Evolutionary conservation across 1,140 invertebrate genomes (phyloP).

Genomic region (Solenopsis invicta): DNA sequence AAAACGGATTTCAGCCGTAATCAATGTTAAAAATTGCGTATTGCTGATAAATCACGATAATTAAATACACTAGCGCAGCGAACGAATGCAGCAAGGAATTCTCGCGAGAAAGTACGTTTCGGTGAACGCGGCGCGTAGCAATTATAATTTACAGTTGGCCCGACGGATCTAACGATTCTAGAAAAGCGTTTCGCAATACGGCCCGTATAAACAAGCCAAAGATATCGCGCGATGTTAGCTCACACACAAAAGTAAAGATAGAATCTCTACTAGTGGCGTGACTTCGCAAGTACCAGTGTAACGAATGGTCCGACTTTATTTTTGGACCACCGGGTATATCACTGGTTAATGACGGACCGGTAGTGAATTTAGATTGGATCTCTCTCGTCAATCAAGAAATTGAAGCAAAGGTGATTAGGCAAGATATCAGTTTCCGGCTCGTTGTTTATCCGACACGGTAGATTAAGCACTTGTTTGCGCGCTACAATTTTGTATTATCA

Average conservation of each 20-base stretch:
- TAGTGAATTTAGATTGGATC: conserved; percentile 48
- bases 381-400: conserved; percentile 33
- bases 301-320: conserved; percentile 62
- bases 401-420: background rate
- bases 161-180: conserved; percentile 69
- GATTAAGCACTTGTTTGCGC: conserved; percentile 24
- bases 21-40: background rate
- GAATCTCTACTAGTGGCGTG: conserved; percentile 57
- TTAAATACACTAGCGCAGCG: background rate
- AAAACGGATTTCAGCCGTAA: background rate
- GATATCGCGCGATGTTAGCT: conserved; percentile 73
- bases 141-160: conserved; percentile 65
- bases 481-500: conserved; percentile 16
- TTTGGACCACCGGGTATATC: conserved; percentile 64
- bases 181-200: conserved; percentile 70
- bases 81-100: background rate
- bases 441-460: conserved; percentile 49
- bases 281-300: conserved; percentile 58
- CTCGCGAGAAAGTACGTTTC: conserved; percentile 35
- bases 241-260: conserved; percentile 73
- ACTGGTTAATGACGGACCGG: conserved; percentile 37
- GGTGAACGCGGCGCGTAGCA: conserved; percentile 8
- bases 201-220: conserved; percentile 75
- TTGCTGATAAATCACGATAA: conserved; percentile 15
- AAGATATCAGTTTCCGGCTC: conserved; percentile 25